A percentile compares a stretch with the other conserved stretches of the same genome.
Evolutionary conservation across 2,113 vertebrate species (phyloP).

Genomic region (Pampusana beccarii): DNA sequence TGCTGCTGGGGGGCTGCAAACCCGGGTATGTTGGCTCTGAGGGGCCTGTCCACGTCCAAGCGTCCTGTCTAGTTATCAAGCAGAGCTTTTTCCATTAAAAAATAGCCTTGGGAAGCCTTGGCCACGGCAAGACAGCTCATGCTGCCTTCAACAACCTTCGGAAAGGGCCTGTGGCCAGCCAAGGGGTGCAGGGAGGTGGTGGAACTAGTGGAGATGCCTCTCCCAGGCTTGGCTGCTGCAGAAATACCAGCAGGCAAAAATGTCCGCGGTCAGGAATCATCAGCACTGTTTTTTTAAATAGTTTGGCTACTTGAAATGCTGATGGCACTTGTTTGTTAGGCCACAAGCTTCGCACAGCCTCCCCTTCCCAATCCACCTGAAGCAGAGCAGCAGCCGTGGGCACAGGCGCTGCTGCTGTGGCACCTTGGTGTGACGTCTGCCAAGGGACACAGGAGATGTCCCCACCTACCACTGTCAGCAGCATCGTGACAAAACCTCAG

Average conservation of each 20-base stretch:
- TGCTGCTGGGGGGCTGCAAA: background rate
- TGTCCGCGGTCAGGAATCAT: background rate
- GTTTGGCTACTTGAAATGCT: background rate
- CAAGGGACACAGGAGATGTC: background rate
- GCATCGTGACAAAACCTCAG: background rate
- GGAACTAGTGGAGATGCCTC: background rate
- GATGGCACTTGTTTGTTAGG: background rate
- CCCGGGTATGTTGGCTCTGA: accelerated
- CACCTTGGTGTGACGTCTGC: accelerated
- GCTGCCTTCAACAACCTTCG: constrained; percentile 38
- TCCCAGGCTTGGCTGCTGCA: background rate
- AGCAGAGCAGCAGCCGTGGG: background rate
- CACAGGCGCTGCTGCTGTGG: accelerated
- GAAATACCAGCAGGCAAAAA: background rate
- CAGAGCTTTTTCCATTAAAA: constrained; percentile 50
- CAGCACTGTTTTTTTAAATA: background rate
- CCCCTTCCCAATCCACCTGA: background rate
- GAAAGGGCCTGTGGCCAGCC: constrained; percentile 30
- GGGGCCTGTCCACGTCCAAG: background rate
- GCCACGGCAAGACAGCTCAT: background rate
- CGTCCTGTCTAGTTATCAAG: background rate
- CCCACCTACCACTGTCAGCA: accelerated
- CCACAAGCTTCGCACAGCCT: background rate
- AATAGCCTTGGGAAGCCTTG: constrained; percentile 32
- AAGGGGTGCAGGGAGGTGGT: background rate